These are phyloP conservation scores for Caenorhabditis inopinata DNA, from an alignment of 1,140 invertebrate genomes.

Conservation along the genomic window DNA sequence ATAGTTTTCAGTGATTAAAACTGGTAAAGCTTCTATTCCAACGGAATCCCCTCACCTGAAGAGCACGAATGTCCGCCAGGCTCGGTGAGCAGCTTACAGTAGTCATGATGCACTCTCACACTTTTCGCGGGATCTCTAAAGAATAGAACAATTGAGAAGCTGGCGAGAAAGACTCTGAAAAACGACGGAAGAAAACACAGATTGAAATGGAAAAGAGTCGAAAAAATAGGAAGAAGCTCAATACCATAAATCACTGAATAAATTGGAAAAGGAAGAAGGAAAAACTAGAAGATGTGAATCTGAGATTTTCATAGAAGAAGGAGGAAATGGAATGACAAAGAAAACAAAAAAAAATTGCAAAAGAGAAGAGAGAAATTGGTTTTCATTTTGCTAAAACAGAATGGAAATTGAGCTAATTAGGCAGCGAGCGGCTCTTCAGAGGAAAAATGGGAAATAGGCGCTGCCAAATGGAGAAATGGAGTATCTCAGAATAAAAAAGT, in stretches of 20 bases:
- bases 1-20: background rate
- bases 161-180: background rate
- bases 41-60: too few species aligned
- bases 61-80: constrained; percentile 52
- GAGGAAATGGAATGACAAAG: too few species aligned
- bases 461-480: too few species aligned
- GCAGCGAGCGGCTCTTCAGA: background rate
- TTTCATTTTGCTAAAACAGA: background rate
- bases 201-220: background rate
- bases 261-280: background rate
- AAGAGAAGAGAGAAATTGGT: background rate
- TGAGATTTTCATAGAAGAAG: background rate
- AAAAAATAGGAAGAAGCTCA: background rate
- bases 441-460: too few species aligned
- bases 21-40: background rate
- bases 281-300: background rate
- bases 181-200: background rate
- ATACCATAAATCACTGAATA: background rate
- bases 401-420: constrained; percentile 26
- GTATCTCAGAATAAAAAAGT: background rate
- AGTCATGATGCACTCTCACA: too few species aligned
- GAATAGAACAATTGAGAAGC: background rate
- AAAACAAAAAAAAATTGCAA: background rate
- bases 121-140: too few species aligned
- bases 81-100: constrained; percentile 46